Base-by-base conservation (phyloP, 2,888 invertebrate species). In the Temnothorax rugatulus region DNA sequence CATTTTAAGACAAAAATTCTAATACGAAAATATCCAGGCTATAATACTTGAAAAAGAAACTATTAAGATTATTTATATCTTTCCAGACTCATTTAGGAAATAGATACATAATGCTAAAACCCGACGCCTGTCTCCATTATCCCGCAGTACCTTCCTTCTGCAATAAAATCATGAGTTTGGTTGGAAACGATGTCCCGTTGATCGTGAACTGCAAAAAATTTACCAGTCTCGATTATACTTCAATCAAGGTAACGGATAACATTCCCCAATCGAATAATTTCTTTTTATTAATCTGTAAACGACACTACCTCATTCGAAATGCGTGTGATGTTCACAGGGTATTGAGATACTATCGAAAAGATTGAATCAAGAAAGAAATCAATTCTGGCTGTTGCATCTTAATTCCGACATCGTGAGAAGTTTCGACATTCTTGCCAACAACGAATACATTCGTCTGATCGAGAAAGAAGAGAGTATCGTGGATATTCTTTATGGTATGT, bases 41-140 rank as follows among this genome's bases (percentile, higher is more conserved):
- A 34, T 34, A 34, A 34, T 34, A 34, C 5, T 34, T 34, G 34
- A 7, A 7, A n/a, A 25, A 18, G 5, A 50, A 47, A 47, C 5
- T 63, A 4, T 66, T 66, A 25, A 50, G n/a, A 25, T 63, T 9
- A 29, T 21, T 54, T 69, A 71, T 66, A 75, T 54, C 50, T 44
- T 91, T 91, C 13, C 84, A 96, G 96, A 94, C 95, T 50, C 91
- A 92, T 83, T 91, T 93, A 82, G 96, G 95, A 9, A 92, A 95
- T 34, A 95, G 96, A 82, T 97, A 96, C 90, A 92, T 97, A 13
- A 94, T 96, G 64, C 95, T 97, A 41, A 96, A 96, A 88, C 97
- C 97, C 1, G 96, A 96, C 88, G 95, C 96, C 73, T 97, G 97
- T 73, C 95, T 98, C 74, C 96, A 96, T 92, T 98, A 97, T 95